These are phyloP conservation scores for Dastarcus helophoroides DNA, from an alignment of 2,888 invertebrate genomes.

Conservation along the genomic window DNA sequence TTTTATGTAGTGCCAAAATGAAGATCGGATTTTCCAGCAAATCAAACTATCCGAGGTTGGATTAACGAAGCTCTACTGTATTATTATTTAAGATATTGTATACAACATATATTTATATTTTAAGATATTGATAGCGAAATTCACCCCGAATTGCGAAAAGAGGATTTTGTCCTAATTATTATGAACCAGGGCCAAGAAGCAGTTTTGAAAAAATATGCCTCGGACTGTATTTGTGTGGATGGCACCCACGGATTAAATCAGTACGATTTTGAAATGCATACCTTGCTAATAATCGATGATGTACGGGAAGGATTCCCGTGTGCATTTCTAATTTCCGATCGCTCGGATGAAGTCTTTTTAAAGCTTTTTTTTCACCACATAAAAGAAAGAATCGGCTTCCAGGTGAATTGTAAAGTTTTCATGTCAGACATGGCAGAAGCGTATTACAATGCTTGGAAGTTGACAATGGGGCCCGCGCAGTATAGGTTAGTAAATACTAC, in stretches of 20 bases:
- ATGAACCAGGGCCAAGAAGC: slow-evolving; percentile 16
- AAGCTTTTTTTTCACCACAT: slow-evolving; percentile 8
- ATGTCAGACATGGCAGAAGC: slow-evolving; percentile 14
- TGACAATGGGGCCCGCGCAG: slow-evolving; percentile 10
- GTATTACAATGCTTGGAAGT: slow-evolving; percentile 13
- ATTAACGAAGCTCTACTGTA: no score
- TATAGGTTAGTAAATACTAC: slow-evolving; percentile 3
- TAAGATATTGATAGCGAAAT: no score
- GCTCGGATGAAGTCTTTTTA: slow-evolving; percentile 8
- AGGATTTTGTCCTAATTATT: slow-evolving; percentile 22
- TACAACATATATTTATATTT: no score
- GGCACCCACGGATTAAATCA: slow-evolving; percentile 15
- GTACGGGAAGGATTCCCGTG: slow-evolving; percentile 17
- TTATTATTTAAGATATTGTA: no score
- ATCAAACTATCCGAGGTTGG: no score
- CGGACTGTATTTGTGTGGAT: slow-evolving; percentile 17
- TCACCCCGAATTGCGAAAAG: slow-evolving; percentile 8
- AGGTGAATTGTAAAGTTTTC: slow-evolving; percentile 10
- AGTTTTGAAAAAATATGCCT: slow-evolving; percentile 14
- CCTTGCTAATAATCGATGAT: slow-evolving; percentile 16
- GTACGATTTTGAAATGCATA: slow-evolving; percentile 17
- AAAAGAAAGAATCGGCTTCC: slow-evolving; percentile 4
- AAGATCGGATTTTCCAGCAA: no score
- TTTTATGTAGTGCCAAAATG: no score
- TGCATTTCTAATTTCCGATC: slow-evolving; percentile 14